Conservation (phyloP, 1,140 invertebrate genomes). For the Drosophila gunungcola region DNA sequence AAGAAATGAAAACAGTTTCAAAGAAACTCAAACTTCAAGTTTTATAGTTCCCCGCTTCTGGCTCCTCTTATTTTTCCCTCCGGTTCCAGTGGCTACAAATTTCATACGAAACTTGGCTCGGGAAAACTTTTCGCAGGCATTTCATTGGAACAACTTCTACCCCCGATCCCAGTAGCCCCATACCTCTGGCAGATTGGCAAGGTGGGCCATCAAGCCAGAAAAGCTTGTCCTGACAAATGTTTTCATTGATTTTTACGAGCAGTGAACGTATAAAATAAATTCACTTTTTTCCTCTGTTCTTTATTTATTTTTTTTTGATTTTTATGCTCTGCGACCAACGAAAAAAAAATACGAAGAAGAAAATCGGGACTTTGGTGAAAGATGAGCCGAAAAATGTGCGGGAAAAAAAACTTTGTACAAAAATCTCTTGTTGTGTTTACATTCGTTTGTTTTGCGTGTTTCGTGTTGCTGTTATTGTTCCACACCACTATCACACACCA, state of each 20-base stretch:
- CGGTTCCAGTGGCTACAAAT: constrained; percentile 57
- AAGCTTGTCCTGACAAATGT: constrained; percentile 55
- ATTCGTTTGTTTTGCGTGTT: constrained; percentile 43
- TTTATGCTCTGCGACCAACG: constrained; percentile 5
- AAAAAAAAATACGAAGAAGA: constrained; percentile 1
- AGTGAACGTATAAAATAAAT: constrained; percentile 76
- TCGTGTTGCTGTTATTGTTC: constrained; percentile 9
- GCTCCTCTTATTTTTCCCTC: constrained; percentile 22
- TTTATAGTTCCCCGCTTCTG: constrained; percentile 63
- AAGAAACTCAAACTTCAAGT: constrained; percentile 76
- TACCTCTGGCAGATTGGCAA: constrained; percentile 12
- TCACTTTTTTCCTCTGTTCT: constrained; percentile 41
- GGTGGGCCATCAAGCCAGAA: constrained; percentile 41
- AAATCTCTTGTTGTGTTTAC: constrained; percentile 38
- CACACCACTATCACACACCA: constrained; percentile 5
- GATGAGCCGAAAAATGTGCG: constrained; percentile 3
- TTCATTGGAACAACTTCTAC: constrained; percentile 50
- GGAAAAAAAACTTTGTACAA: constrained; percentile 10
- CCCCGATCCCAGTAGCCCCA: neutral
- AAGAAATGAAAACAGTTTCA: constrained; percentile 72
- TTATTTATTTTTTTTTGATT: constrained; percentile 30
- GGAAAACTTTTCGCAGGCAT: constrained; percentile 58
- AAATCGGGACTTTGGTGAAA: constrained; percentile 31
- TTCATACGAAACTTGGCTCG: constrained; percentile 71
- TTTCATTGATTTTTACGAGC: constrained; percentile 82